Percentiles rank a stretch among this genome's conserved stretches.
phyloP scores from a whole-genome alignment of 2,888 invertebrate species.

The Tenthredo amoena region DNA sequence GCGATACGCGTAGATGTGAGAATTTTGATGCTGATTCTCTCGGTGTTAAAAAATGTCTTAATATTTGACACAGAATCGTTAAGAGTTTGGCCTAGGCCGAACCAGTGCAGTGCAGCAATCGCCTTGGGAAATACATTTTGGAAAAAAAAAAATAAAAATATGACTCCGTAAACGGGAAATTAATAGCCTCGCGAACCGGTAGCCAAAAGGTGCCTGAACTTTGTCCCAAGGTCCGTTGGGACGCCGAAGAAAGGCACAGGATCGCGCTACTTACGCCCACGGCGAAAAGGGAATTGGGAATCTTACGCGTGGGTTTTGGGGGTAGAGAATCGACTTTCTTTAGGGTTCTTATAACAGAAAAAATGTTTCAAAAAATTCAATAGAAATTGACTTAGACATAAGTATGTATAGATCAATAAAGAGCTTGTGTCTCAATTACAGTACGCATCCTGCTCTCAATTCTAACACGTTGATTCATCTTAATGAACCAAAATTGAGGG shows the following conservation, averaged over 20 bases:
- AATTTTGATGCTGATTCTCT: not conserved
- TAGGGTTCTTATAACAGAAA: not conserved
- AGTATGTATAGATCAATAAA: not conserved
- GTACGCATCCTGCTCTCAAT: not conserved
- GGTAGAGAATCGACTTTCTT: not conserved
- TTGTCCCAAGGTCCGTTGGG: not conserved
- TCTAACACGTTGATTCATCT: not conserved
- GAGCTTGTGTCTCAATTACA: not conserved
- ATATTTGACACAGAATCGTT: not conserved
- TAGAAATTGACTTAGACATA: not conserved
- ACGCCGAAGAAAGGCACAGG: not conserved
- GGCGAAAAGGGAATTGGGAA: not conserved
- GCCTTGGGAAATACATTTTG: not conserved
- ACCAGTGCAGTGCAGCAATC: not conserved
- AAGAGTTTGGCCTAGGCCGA: not conserved
- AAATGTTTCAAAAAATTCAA: not conserved
- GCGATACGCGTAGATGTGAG: not conserved
- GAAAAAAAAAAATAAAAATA: not conserved
- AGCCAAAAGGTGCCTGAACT: slow-evolving; percentile 23
- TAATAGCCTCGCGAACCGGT: slow-evolving; percentile 8
- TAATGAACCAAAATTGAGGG: not conserved
- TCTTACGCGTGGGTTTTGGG: not conserved
- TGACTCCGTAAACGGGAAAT: not conserved
- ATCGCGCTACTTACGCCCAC: not conserved
- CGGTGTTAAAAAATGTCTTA: not conserved